Percentiles rank a stretch among this genome's conserved stretches.
These are phyloP conservation scores for Holocentrus rufus DNA, from an alignment of 2,797 vertebrate genomes.

Conservation along the genomic window DNA sequence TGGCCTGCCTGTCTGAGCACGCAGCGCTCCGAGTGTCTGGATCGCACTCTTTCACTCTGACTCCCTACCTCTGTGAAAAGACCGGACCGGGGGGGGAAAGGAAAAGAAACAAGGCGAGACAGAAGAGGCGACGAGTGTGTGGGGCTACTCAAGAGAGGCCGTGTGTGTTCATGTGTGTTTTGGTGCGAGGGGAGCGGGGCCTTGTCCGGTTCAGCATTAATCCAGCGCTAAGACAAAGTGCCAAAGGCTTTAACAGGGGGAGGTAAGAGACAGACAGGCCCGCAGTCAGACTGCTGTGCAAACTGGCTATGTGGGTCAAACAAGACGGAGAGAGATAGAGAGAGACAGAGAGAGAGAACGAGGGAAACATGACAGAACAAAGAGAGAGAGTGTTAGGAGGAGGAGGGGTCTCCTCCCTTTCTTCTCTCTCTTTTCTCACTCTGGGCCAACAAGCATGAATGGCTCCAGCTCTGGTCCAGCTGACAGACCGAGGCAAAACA, in stretches of 20 bases:
- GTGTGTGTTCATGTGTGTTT: conserved; percentile 42
- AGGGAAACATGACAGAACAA: conserved; percentile 60
- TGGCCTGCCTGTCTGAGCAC: conserved; percentile 81
- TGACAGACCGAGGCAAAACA: conserved; percentile 48
- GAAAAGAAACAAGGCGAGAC: conserved; percentile 29
- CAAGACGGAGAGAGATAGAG: conserved; percentile 57
- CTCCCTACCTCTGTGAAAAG: conserved; percentile 50
- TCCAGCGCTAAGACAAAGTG: conserved; percentile 75
- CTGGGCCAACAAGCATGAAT: conserved; percentile 51
- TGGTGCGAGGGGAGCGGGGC: conserved; percentile 60
- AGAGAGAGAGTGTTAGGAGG: conserved; percentile 41
- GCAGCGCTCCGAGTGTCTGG: conserved; percentile 69
- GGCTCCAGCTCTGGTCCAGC: conserved; percentile 49
- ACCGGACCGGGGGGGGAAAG: conserved; percentile 48
- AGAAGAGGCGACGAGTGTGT: conserved; percentile 54
- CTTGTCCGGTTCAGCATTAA: conserved; percentile 76
- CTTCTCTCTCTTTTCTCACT: conserved; percentile 47
- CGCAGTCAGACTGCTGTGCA: conserved; percentile 67
- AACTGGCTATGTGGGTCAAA: conserved; percentile 81
- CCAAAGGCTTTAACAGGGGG: conserved; percentile 76
- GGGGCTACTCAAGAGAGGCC: conserved; percentile 57
- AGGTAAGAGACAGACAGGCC: conserved; percentile 63
- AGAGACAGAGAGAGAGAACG: conserved; percentile 24
- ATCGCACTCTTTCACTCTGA: conserved; percentile 58
- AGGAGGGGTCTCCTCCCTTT: conserved; percentile 42